Base-by-base conservation (phyloP, 2,888 invertebrate genomes). In the Mamestra brassicae region DNA sequence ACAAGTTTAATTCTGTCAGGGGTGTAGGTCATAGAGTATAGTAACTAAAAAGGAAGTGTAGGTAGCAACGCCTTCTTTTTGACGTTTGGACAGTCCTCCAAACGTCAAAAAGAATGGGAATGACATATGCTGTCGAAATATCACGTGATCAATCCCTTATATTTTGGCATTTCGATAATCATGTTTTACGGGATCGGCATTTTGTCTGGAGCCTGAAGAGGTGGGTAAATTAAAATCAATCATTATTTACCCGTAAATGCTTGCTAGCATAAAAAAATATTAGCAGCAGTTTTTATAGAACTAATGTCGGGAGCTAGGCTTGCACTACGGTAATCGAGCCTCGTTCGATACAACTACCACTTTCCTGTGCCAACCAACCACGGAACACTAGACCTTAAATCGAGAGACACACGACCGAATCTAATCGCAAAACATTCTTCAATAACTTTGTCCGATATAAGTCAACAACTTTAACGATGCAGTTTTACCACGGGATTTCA, bases 361-460 rank as follows among this genome's bases (percentile, higher is more conserved):
- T 34, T 76, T 60, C 34, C 52, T 4, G 2, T 62, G 61, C 57
- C 47, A 38, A 17, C 42, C 38, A 60, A 34, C 5, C 42, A 77
- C 7, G 7, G 65, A 45, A 84, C 76, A 83, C 26, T 64, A 26
- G 54, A 54, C 79, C 64, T 76, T 85, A 74, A 47, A 0, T 2
- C 10, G 15, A 0, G 4, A 3, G 6, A 0, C n/a, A 69, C 72
- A 85, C 66, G 47, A 42, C 0, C 7, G 17, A 70, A 57, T 10
- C 8, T 0, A 74, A 60, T 58, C 60, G 85, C 80, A 85, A 74
- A 84, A 76, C 64, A 70, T 78, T 78, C 45, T 75, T 64, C 62
- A 62, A 82, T 83, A 88, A 85, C 76, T 87, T 90, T 85, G 85
- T 73, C 77, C 81, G 83, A 86, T 86, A 86, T 71, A 83, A 81